Conservation (phyloP, 2,888 invertebrate species). For the Pyrocoelia pectoralis region DNA sequence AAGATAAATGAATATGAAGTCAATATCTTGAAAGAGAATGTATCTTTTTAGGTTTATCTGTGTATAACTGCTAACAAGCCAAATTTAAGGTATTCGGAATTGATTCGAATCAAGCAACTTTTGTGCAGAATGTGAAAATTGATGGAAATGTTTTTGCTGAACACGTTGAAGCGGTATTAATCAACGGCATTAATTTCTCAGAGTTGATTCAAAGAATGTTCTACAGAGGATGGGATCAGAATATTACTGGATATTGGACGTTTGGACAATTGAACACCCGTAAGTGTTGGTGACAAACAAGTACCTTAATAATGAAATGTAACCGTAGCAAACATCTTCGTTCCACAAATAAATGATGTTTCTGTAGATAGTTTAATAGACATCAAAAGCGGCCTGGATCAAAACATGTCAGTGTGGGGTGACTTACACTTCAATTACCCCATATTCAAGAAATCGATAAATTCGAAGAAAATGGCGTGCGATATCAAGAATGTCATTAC, state of each 20-base stretch:
- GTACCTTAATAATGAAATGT: neutral
- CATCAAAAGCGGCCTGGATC: constrained; percentile 15
- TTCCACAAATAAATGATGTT: constrained; percentile 31
- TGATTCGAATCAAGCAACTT: neutral
- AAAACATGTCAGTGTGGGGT: constrained; percentile 24
- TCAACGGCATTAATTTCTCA: constrained; percentile 50
- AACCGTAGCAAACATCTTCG: constrained; percentile 32
- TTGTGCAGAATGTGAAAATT: constrained; percentile 24
- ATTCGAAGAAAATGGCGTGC: constrained; percentile 24
- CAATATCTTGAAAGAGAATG: constrained; percentile 34
- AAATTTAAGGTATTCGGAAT: neutral
- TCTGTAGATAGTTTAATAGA: constrained; percentile 28
- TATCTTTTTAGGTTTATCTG: neutral
- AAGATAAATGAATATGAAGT: constrained; percentile 45
- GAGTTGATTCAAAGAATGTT: constrained; percentile 45
- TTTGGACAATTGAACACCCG: constrained; percentile 49
- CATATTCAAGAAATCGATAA: constrained; percentile 31
- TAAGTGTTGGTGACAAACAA: constrained; percentile 31
- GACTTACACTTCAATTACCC: constrained; percentile 20
- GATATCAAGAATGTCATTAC: constrained; percentile 22
- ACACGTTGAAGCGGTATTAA: constrained; percentile 32
- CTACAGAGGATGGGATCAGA: constrained; percentile 47
- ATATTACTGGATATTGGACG: constrained; percentile 44
- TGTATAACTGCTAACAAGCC: neutral
- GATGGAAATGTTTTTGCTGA: constrained; percentile 24